These are phyloP conservation scores for Tiliacea aurago DNA, from an alignment of 2,888 invertebrate genomes.

Conservation along the genomic window DNA sequence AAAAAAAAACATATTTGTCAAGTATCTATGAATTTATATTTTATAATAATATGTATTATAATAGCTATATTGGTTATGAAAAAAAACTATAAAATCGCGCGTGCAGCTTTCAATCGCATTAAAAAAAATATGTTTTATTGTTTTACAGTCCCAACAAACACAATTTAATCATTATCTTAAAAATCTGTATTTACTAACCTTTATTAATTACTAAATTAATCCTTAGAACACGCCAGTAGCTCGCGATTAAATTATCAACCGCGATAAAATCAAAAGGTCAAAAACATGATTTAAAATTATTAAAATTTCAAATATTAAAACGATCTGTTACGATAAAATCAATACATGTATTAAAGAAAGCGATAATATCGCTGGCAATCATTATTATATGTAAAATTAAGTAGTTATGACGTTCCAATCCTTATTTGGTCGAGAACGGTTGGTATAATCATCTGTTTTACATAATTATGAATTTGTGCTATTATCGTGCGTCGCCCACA, in stretches of 20 bases:
- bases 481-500: constrained; percentile 4
- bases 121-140: neutral
- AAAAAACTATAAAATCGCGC: neutral
- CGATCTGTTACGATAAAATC: constrained; percentile 39
- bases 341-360: constrained; percentile 32
- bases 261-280: constrained; percentile 51
- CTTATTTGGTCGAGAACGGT: constrained; percentile 16
- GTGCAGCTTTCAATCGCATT: neutral
- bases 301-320: constrained; percentile 22
- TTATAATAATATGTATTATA: neutral
- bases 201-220: constrained; percentile 44
- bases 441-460: constrained; percentile 28
- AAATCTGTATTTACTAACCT: constrained; percentile 50
- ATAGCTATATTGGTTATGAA: neutral
- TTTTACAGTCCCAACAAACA: constrained; percentile 7
- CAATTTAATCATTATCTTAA: constrained; percentile 6
- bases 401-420: constrained; percentile 3
- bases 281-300: constrained; percentile 19
- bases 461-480: constrained; percentile 37
- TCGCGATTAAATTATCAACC: constrained; percentile 37
- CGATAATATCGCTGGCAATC: constrained; percentile 20
- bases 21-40: neutral
- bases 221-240: constrained; percentile 36
- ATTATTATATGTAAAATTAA: constrained; percentile 29
- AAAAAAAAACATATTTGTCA: neutral